These are phyloP conservation scores for rabbit (Oryctolagus cuniculus) DNA, from an alignment of 2,113 vertebrate species.

Conservation along the genomic window DNA sequence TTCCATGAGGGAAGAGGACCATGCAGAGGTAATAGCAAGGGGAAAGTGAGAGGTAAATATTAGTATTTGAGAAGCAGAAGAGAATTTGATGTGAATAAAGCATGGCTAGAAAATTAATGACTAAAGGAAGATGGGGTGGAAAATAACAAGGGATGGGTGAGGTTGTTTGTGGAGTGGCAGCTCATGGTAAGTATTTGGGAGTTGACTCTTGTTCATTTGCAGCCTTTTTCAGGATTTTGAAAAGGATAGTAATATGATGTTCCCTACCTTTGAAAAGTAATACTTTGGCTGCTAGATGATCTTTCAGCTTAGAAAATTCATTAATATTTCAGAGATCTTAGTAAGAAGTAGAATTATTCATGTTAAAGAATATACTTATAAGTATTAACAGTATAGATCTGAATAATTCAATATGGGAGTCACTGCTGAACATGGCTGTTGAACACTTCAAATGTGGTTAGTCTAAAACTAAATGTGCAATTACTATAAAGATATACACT, in stretches of 20 bases:
- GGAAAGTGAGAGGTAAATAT: not conserved
- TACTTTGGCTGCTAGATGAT: not conserved
- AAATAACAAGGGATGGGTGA: not conserved
- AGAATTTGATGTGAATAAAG: not conserved
- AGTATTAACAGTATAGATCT: not conserved
- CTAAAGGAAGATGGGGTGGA: not conserved
- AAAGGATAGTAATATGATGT: not conserved
- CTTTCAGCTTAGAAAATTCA: not conserved
- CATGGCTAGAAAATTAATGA: not conserved
- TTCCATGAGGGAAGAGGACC: not conserved
- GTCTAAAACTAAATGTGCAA: not conserved
- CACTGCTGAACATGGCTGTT: too few relatives aligned
- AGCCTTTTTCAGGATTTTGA: too few relatives aligned
- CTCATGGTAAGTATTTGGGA: not conserved
- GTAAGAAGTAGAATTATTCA: not conserved
- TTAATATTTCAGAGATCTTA: not conserved
- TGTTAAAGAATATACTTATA: not conserved
- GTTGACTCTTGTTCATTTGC: too few relatives aligned
- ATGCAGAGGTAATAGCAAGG: not conserved
- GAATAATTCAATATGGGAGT: not conserved
- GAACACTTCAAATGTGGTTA: not conserved
- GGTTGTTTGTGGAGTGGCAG: not conserved
- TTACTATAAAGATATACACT: not conserved
- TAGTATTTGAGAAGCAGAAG: not conserved
- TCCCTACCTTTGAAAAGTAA: not conserved